Conservation (phyloP, 1,140 invertebrate species). For the Drosophila parabipectinata region DNA sequence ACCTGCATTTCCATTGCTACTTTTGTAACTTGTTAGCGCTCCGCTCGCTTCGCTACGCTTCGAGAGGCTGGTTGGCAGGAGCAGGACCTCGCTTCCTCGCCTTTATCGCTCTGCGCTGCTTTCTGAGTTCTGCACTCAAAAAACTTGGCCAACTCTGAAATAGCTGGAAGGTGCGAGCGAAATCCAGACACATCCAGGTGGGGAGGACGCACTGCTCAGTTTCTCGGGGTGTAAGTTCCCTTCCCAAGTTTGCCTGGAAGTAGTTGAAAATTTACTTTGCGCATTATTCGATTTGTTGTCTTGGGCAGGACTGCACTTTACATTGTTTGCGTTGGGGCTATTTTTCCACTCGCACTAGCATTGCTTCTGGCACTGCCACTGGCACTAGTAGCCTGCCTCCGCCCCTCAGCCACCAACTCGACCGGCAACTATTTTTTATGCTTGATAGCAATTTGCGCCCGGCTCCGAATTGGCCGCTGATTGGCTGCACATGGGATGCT, state of each 20-base stretch:
- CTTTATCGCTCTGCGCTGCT: conserved; percentile 56
- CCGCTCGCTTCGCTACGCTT: conserved; percentile 54
- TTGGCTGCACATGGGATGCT: conserved; percentile 61
- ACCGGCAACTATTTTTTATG: conserved; percentile 74
- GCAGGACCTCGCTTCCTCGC: conserved; percentile 9
- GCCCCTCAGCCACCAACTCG: conserved; percentile 68
- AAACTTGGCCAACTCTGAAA: not conserved
- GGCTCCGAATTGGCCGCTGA: conserved; percentile 78
- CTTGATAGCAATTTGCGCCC: conserved; percentile 80
- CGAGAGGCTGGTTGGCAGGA: conserved; percentile 14
- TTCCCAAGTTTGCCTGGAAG: conserved; percentile 31
- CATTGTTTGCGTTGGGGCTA: conserved; percentile 70
- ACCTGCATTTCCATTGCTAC: conserved; percentile 82
- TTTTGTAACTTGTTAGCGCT: conserved; percentile 80
- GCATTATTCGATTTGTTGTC: conserved; percentile 82
- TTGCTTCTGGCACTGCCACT: conserved; percentile 9
- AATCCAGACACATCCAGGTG: no score
- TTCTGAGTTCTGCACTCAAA: conserved; percentile 17
- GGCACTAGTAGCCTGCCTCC: conserved; percentile 6
- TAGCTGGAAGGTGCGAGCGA: no score
- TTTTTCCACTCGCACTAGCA: conserved; percentile 10
- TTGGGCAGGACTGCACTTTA: conserved; percentile 77
- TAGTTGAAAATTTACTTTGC: conserved; percentile 81
- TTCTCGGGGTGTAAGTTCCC: not conserved
- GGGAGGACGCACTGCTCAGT: not conserved